phyloP scores from a whole-genome alignment of 2,797 vertebrate species.

The Saxicola maurus region DNA sequence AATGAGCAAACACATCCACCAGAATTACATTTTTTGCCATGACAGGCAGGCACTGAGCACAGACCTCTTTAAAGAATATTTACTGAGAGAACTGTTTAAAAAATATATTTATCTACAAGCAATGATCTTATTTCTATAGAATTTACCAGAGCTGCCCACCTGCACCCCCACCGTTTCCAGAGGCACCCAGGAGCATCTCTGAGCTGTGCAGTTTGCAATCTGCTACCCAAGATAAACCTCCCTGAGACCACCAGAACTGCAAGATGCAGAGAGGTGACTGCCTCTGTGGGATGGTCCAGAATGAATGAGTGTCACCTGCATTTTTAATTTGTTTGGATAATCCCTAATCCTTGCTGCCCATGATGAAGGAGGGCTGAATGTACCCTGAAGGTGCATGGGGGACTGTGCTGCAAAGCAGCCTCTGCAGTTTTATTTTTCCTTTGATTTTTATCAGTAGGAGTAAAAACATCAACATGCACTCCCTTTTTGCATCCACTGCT shows the following conservation, averaged over 20 bases:
- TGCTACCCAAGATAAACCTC: background rate
- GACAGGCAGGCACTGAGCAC: background rate
- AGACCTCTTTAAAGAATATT: background rate
- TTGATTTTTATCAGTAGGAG: background rate
- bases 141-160: background rate
- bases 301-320: background rate
- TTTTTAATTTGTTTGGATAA: background rate
- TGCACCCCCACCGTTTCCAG: background rate
- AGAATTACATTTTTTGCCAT: background rate
- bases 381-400: background rate
- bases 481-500: background rate
- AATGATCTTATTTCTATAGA: background rate
- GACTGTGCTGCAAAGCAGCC: background rate
- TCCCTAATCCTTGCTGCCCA: background rate
- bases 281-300: background rate
- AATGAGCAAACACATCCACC: background rate
- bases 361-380: background rate
- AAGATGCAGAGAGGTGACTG: background rate
- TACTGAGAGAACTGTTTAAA: background rate
- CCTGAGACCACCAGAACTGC: background rate
- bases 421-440: background rate
- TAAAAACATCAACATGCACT: background rate
- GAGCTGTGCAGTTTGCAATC: rapidly evolving
- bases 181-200: background rate
- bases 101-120: background rate